phyloP scores from a whole-genome alignment of 2,797 vertebrate genomes.

The Adelosebastes latens region DNA sequence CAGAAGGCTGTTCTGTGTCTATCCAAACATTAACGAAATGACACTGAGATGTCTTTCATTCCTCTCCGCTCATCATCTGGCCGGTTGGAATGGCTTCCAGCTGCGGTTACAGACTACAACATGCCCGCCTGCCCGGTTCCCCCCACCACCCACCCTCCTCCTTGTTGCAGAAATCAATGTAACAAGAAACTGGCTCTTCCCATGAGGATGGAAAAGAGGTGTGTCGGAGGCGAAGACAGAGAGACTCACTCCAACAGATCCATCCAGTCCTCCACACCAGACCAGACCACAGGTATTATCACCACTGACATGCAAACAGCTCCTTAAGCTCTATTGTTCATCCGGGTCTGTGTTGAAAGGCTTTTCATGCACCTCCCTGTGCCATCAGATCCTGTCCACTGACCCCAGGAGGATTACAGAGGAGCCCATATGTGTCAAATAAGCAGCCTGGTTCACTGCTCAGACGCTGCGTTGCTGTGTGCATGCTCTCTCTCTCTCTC shows the following conservation, averaged over 20 bases:
- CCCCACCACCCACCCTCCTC: not conserved
- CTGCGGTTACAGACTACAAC: constrained; percentile 36
- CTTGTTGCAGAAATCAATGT: constrained; percentile 10
- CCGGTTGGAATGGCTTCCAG: constrained; percentile 18
- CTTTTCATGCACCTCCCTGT: constrained; percentile 15
- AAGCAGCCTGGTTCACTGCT: constrained; percentile 45
- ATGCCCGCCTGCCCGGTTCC: not conserved
- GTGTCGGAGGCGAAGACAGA: constrained; percentile 35
- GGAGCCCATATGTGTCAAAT: constrained; percentile 63
- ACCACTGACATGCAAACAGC: not conserved
- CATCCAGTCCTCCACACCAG: not conserved
- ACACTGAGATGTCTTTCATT: constrained; percentile 12
- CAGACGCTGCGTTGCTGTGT: constrained; percentile 10
- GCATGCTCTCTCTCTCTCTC: constrained; percentile 4
- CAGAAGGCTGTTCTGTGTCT: not conserved
- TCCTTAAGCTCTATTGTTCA: constrained; percentile 3
- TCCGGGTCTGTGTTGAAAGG: not conserved
- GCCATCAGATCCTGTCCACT: constrained; percentile 41
- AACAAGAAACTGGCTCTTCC: not conserved
- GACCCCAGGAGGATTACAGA: constrained; percentile 65
- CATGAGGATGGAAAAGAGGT: constrained; percentile 47
- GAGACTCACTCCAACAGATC: constrained; percentile 12
- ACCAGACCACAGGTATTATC: not conserved
- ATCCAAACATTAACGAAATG: not conserved
- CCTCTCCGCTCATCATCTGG: constrained; percentile 15